These are phyloP conservation scores for Phodopus roborovskii DNA, from an alignment of 2,113 vertebrate genomes.

Conservation along the genomic window DNA sequence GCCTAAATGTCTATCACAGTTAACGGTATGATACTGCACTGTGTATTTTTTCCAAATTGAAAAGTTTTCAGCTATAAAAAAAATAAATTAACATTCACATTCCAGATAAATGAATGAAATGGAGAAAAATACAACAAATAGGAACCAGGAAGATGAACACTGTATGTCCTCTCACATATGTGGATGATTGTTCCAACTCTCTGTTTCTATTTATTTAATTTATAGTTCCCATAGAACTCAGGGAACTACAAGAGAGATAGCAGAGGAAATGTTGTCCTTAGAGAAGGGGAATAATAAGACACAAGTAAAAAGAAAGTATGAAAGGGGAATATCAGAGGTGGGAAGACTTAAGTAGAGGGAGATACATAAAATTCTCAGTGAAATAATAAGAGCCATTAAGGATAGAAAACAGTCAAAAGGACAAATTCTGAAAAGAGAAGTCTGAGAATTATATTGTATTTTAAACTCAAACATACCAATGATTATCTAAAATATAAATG, in stretches of 20 bases:
- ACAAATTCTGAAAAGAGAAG: neutral
- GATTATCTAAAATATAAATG: neutral
- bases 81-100: neutral
- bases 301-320: neutral
- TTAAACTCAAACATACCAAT: neutral
- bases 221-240: neutral
- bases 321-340: neutral
- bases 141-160: too few species aligned
- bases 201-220: neutral
- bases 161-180: neutral
- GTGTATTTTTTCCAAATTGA: neutral
- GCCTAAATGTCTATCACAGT: neutral
- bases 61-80: neutral
- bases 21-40: neutral
- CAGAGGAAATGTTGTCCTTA: neutral
- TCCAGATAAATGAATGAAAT: neutral
- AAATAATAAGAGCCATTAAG: neutral
- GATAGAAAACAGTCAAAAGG: neutral
- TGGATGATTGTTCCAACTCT: neutral
- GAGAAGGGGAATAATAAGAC: neutral
- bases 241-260: neutral
- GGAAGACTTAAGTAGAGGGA: neutral
- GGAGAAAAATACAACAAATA: neutral
- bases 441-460: neutral
- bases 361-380: neutral